phyloP scores from a whole-genome alignment of 2,888 invertebrate genomes.

The Andrena hattorfiana region DNA sequence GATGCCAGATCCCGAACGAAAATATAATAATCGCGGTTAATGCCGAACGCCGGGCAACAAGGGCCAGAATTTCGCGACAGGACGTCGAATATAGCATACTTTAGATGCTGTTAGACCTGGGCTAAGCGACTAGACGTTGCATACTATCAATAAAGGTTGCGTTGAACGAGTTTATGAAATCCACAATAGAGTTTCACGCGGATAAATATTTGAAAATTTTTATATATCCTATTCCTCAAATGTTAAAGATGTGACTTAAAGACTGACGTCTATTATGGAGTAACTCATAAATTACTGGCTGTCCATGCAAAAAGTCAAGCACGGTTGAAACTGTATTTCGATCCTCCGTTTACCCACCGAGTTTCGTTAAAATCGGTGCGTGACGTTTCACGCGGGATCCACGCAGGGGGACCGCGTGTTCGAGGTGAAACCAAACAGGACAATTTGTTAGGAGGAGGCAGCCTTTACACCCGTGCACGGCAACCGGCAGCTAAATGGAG shows the following conservation, averaged over 20 bases:
- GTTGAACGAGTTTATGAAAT: no score
- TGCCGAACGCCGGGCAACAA: conserved; percentile 75
- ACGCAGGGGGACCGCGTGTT: conserved; percentile 53
- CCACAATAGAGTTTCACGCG: no score
- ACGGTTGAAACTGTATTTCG: not conserved
- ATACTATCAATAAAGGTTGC: not conserved
- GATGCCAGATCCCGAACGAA: conserved; percentile 82
- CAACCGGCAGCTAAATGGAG: conserved; percentile 74
- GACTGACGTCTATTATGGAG: not conserved
- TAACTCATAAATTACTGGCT: not conserved
- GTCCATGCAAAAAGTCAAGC: not conserved
- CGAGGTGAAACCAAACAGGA: conserved; percentile 70
- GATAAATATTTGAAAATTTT: no score
- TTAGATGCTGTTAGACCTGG: not conserved
- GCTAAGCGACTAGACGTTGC: no score
- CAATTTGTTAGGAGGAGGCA: conserved; percentile 69
- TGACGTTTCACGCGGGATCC: not conserved
- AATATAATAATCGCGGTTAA: conserved; percentile 84
- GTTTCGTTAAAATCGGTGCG: not conserved
- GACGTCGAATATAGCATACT: conserved; percentile 17
- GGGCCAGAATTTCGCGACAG: conserved; percentile 55
- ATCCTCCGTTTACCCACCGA: not conserved
- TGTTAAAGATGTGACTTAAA: no score
- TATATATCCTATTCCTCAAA: no score
- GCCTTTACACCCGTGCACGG: conserved; percentile 64